Base-by-base conservation (phyloP, 92 coral and sea anemone genomes). In the Epizoanthus scotinus region DNA sequence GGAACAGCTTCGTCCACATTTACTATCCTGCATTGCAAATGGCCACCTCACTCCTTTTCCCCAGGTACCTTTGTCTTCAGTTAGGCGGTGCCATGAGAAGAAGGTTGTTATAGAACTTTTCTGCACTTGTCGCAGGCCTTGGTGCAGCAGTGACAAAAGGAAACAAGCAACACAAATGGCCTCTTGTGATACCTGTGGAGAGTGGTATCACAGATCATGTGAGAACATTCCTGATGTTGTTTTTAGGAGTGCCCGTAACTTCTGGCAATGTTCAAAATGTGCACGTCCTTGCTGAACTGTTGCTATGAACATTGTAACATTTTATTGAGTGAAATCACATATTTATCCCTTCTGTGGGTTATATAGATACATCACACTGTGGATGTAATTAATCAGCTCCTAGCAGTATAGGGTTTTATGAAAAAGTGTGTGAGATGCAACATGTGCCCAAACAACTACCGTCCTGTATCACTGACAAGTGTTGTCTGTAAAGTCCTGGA, bases 21-120 rank as follows among this genome's bases (percentile, higher is more conserved):
- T 86, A 15, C 78, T 86, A 24, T 29, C 77, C 72, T 80, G 89
- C 31, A 44, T 86, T 25, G 18, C 38, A 19, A 63, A 81, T 25
- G 85, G 85, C 31, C 81, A 47, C 69, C 60, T 86, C 40, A 24
- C 84, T 8, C 82, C 85, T 29, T 86, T 80, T 73, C 89, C 89
- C 22, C 8, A 29, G 19, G 81, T 63, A 79, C 86, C 56, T 20
- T 34, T 47, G 18, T 27, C 67, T 59, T 58, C 44, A 24, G 4
- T 31, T 4, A 70, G 61, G 22, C n/a, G 29, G 38, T 42, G 77
- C 49, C 28, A 18, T 12, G 49, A 44, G 49, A 20, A 70, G 34
- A 58, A 42, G 44, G 58, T 70, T 70, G 20, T 53, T 0, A 1
- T 24, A 8, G 77, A 47, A 36, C 77, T 70, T 12, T 70, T 70